Evolutionary conservation across 2,888 invertebrate genomes (phyloP), one percentile per base, ranked within the genome.

Genomic region (Alentia gelatinosa): DNA sequence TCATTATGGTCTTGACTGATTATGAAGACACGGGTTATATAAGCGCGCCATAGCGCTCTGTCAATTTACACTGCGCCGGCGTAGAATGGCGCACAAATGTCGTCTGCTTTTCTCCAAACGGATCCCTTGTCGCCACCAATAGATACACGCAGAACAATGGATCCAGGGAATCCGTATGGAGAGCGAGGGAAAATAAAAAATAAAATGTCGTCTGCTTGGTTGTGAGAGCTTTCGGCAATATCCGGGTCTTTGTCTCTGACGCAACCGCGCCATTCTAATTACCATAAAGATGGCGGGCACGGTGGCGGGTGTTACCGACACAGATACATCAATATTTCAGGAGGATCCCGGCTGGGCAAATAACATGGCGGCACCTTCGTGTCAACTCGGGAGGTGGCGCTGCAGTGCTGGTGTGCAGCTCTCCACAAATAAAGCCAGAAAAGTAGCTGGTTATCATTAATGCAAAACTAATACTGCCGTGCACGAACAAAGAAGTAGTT

Each of bases 61-160:
- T 47, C 42, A 26, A 86, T 86, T 86, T 86, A 33, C 86, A 79
- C 35, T n/a, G n/a, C n/a, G n/a, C n/a, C n/a, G n/a, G n/a, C n/a
- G n/a, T n/a, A 68, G 30, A 56, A 56, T 56, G n/a, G 1, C 56
- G n/a, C 56, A 56, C 56, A 56, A 56, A 56, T 56, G 56, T 12
- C 56, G 56, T 56, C 56, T 56, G 56, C 56, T 56, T 15, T 15
- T 12, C 56, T n/a, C 56, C 56, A 56, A 56, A n/a, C 56, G 19
- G 56, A 56, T 56, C 56, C 56, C n/a, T 19, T 56, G 56, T 19
- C 23, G 56, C 47, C 47, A n/a, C 56, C n/a, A 56, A 3, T 56
- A 56, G 56, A n/a, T 56, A 56, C 19, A 56, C 1, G 3, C n/a
- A n/a, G 56, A n/a, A 56, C 19, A 19, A 75, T 75, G n/a, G 5